Base-by-base conservation (phyloP, 1,140 invertebrate genomes). In the Danaus melanippus region DNA sequence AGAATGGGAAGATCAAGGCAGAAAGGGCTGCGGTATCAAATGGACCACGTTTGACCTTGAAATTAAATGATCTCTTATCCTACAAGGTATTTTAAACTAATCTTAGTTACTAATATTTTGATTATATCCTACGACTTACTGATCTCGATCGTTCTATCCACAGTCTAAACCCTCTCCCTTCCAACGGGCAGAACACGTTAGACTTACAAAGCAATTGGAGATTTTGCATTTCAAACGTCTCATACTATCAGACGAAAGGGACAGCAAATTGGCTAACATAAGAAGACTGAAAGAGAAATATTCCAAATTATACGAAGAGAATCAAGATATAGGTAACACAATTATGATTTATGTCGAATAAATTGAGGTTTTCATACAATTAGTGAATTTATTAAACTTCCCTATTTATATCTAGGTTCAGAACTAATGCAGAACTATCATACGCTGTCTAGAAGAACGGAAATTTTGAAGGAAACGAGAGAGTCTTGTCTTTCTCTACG, bases 161-260 rank as follows among this genome's bases (percentile, higher is more conserved):
- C 71, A 88, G 87, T 64, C 79, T 44, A 86, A 87, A 71, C 84
- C 84, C 0, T 88, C 87, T n/a, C 87, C 87, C 0, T 84, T 77
- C 50, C 82, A 87, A 77, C 74, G 84, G 50, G 64, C 84, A 12
- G 81, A 87, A 50, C 74, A 87, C 32, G 67, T 87, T 7, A 69
- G 79, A 55, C 71, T 88, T 9, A 88, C 86, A 0, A 82, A 84
- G 54, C 80, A 86, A 50, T 50, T 83, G 46, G 87, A 88, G 70
- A 78, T 86, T 63, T 62, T 86, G 44, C 64, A 86, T 8, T 88
- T 88, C 60, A 88, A 88, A 52, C 65, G 81, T 0, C 68, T 85
- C 6, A 74, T 88, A 58, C 64, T 88, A 6, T 76, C 83, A n/a
- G 87, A 87, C 45, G 87, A 88, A 56, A 72, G 84, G 62, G 86